A percentile compares a stretch with the other conserved stretches of the same genome.
Evolutionary conservation across 1,140 invertebrate genomes (phyloP).

Genomic region (Aleiodes sp.): DNA sequence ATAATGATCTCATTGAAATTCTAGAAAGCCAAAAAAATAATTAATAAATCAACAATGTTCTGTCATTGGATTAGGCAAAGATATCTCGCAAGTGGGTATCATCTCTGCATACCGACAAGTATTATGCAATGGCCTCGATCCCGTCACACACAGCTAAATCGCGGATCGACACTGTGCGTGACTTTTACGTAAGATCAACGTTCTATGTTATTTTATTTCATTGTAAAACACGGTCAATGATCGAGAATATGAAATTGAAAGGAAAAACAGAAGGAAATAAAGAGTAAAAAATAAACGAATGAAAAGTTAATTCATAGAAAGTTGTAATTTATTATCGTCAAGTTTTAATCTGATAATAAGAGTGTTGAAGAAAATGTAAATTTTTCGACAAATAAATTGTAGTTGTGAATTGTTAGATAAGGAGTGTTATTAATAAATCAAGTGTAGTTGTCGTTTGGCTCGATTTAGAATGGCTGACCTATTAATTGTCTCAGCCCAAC

Average conservation of each 20-base stretch:
- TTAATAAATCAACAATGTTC: neutral
- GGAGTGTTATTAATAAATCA: slow-evolving; percentile 8
- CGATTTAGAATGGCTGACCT: neutral
- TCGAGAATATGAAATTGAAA: neutral
- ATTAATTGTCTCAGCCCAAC: too few relatives aligned
- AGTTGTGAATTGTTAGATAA: slow-evolving; percentile 9
- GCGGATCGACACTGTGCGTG: slow-evolving; percentile 34
- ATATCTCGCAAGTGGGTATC: slow-evolving; percentile 20
- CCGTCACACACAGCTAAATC: slow-evolving; percentile 35
- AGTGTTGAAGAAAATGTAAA: neutral
- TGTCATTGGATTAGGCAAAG: neutral
- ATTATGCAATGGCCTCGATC: slow-evolving; percentile 37
- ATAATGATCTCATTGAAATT: too few relatives aligned
- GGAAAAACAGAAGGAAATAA: neutral
- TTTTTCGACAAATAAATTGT: neutral
- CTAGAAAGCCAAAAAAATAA: too few relatives aligned
- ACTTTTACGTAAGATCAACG: slow-evolving; percentile 28
- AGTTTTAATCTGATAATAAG: neutral
- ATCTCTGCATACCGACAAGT: slow-evolving; percentile 25
- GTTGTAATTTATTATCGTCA: neutral
- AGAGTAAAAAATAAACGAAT: too few relatives aligned
- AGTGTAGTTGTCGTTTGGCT: neutral
- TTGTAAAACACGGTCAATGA: slow-evolving; percentile 18
- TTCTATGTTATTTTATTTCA: neutral
- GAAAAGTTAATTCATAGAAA: too few relatives aligned